Base-by-base conservation (phyloP, 2,888 invertebrate genomes). In the Athalia circularis region DNA sequence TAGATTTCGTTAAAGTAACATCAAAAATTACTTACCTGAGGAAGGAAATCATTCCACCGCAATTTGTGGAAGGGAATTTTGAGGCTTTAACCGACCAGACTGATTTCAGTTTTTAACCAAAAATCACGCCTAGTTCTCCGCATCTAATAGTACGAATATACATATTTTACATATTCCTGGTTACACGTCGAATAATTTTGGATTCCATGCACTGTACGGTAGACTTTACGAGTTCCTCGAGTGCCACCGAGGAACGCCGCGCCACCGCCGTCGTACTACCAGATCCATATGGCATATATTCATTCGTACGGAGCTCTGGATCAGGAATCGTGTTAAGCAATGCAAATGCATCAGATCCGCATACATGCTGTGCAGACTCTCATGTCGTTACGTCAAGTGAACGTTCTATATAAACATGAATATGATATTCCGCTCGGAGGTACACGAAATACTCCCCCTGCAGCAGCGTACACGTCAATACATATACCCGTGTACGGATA, bases 291-390 rank as follows among this genome's bases (percentile, higher is more conserved):
- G 29, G 29, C 29, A 61, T 43, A 75, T 62, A 75, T 64, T 62
- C 72, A n/a, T 62, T 52, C 50, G 64, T 29, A 62, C 45, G 45
- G 29, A 50, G 64, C 62, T 48, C 62, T 64, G 64, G 52, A 61
- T 64, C 75, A 64, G 75, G 62, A 64, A 75, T 75, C 75, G 64
- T 52, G 62, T 75, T 64, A 75, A 75, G 59, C 75, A 75, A 64
- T 75, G 62, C 64, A 72, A 72, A 72, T 72, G 72, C 59, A 59
- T 59, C 72, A 57, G 72, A 72, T 57, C 50, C 52, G 65, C 13
- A 48, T 48, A 48, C 65, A 50, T 48, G 8, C 13, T 9, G n/a
- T n/a, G 57, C 8, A 8, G 11, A 5, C 29, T 59, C 72, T 45
- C 47, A 47, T 52, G 5, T 72, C 59, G 59, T 72, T 72, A 48